These are phyloP conservation scores for Heterodera schachtii DNA, from an alignment of 1,140 invertebrate species.

Conservation along the genomic window DNA sequence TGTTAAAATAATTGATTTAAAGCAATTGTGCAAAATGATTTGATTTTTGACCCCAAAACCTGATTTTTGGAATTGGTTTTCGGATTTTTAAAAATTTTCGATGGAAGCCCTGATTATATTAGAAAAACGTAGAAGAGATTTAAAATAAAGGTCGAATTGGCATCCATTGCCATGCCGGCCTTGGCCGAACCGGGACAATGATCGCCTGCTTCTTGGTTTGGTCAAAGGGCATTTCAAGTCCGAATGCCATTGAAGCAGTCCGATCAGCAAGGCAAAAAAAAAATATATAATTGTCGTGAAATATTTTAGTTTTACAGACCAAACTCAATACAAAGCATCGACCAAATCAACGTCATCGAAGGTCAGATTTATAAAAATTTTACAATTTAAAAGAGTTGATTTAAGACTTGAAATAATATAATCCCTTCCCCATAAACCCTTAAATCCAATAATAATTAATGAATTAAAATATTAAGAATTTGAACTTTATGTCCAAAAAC, in stretches of 20 bases:
- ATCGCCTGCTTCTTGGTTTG: conserved; percentile 55
- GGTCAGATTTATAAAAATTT: not conserved
- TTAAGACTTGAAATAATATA: too few relatives aligned
- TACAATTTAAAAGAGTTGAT: too few relatives aligned
- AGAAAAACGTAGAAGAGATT: too few relatives aligned
- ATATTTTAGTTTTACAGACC: conserved; percentile 39
- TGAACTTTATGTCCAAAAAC: conserved; percentile 33
- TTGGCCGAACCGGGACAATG: conserved; percentile 49
- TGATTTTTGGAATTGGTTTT: too few relatives aligned
- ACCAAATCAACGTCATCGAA: conserved; percentile 48
- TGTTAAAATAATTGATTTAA: too few relatives aligned
- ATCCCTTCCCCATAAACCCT: too few relatives aligned
- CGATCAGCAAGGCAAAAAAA: conserved; percentile 33
- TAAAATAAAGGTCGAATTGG: conserved; percentile 42
- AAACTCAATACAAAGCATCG: conserved; percentile 51
- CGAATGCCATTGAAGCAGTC: conserved; percentile 45
- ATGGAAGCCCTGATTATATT: too few relatives aligned
- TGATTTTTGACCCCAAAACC: too few relatives aligned
- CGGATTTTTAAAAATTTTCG: too few relatives aligned
- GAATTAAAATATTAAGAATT: conserved; percentile 31
- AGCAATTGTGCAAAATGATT: too few relatives aligned
- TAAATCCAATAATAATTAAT: too few relatives aligned
- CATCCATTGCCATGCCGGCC: conserved; percentile 53
- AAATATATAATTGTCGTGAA: not conserved
- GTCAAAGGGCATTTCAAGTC: conserved; percentile 36